Base-by-base conservation (phyloP, 35 echinoderm and acorn worm genomes). In the Chiridota heheva region DNA sequence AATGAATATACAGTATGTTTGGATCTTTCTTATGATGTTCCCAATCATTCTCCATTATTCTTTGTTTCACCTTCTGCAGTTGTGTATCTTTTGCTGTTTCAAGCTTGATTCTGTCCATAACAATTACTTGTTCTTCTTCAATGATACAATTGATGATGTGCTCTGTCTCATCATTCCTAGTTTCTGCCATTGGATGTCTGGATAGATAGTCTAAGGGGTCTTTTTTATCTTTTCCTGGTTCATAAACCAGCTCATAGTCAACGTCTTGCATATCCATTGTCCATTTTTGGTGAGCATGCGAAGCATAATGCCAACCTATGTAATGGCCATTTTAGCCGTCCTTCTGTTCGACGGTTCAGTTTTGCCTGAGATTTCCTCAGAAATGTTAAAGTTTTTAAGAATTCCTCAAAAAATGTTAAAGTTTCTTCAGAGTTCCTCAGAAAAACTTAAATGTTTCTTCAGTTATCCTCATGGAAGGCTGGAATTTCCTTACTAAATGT, bases 201-300 rank as follows among this genome's bases (percentile, higher is more conserved):
- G 82, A 91, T 7, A 86, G 48, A 51, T 65, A 91, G 40, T 85
- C 73, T 10, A 91, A 17, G 24, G 82, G 90, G 37, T 80, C 77
- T 73, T 44, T 78, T 61, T 73, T 44, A 49, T 89, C 77, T 82
- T 70, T 86, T n/a, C 90, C 77, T 73, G 75, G 90, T 70, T 92
- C 83, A 82, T 92, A 92, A 2, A 82, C 27, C 17, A 92, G 27
- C 68, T 87, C 81, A 42, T 38, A 92, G 39, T 92, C 83, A 4
- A 86, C 74, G 68, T 82, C 82, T 47, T 87, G 90, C 90, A 92
- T 92, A n/a, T n/a, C n/a, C n/a, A n/a, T n/a, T n/a, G n/a, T n/a
- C n/a, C n/a, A n/a, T n/a, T n/a, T n/a, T n/a, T n/a, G n/a, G n/a
- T n/a, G n/a, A n/a, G n/a, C n/a, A n/a, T n/a, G n/a, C n/a, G n/a